Percentiles rank a stretch among this genome's conserved stretches.
phyloP scores from a whole-genome alignment of 35 echinoderm and acorn worm genomes.

The Chiridota heheva region DNA sequence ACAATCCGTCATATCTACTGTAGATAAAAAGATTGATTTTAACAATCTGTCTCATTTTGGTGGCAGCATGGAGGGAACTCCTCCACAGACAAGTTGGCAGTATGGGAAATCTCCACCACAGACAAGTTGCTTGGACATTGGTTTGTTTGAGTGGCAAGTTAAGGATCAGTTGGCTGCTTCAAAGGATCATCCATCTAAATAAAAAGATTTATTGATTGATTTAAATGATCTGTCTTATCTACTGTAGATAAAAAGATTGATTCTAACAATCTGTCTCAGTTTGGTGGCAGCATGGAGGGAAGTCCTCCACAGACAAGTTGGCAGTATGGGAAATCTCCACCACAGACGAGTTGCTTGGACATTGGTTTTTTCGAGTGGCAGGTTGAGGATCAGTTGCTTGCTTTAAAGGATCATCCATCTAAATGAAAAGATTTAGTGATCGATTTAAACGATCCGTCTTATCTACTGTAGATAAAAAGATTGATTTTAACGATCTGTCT shows the following conservation, averaged over 20 bases:
- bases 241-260: too few species aligned
- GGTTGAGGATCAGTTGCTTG: slow-evolving; percentile 69
- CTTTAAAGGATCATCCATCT: slow-evolving; percentile 26
- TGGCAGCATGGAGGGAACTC: slow-evolving; percentile 56
- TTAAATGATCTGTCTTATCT: too few species aligned
- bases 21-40: too few species aligned
- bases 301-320: too few species aligned
- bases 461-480: too few species aligned
- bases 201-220: neutral
- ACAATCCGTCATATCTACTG: too few species aligned
- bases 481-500: slow-evolving; percentile 51
- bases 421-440: slow-evolving; percentile 7
- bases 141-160: slow-evolving; percentile 35
- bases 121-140: slow-evolving; percentile 60
- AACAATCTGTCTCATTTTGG: slow-evolving; percentile 61
- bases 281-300: slow-evolving; percentile 61
- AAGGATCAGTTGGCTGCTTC: slow-evolving; percentile 67
- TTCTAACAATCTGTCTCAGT: slow-evolving; percentile 52
- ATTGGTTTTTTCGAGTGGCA: slow-evolving; percentile 25
- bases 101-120: slow-evolving; percentile 87
- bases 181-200: slow-evolving; percentile 32
- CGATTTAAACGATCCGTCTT: too few species aligned
- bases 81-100: too few species aligned
- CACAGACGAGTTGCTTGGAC: slow-evolving; percentile 77
- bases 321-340: too few species aligned